Evolutionary conservation across 23 tunicate species (phyloP).

Genomic region (Styela clava): DNA sequence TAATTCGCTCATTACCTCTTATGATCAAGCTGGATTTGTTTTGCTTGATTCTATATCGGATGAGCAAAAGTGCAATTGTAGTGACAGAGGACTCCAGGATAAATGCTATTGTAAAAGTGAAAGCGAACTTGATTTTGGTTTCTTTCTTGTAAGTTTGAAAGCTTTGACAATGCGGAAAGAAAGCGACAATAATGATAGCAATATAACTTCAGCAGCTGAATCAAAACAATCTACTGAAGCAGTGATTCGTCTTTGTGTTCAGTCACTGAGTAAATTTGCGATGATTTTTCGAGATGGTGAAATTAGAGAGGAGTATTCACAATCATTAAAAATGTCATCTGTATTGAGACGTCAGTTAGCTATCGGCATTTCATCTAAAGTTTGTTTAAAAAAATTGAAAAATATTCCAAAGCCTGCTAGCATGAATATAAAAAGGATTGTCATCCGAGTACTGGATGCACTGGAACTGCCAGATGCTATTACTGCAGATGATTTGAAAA

Average conservation of each 20-base stretch:
- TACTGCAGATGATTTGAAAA: neutral
- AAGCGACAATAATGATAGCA: neutral
- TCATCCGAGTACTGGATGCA: slow-evolving; percentile 1
- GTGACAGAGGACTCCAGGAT: neutral
- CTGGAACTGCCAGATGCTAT: neutral
- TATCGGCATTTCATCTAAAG: slow-evolving; percentile 63
- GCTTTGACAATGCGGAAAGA: neutral
- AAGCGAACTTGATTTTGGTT: neutral
- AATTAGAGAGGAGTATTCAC: neutral
- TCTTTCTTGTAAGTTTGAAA: neutral
- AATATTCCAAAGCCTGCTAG: slow-evolving; percentile 6
- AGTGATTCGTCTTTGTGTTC: slow-evolving; percentile 77
- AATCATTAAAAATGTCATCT: slow-evolving; percentile 43
- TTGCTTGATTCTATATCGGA: neutral
- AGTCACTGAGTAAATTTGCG: slow-evolving; percentile 54
- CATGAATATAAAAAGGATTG: neutral
- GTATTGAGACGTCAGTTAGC: slow-evolving; percentile 58
- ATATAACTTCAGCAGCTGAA: neutral
- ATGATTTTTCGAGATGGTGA: slow-evolving; percentile 19
- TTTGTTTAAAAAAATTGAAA: slow-evolving; percentile 36
- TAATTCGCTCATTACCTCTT: neutral
- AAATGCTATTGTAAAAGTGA: neutral
- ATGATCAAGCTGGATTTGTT: slow-evolving; percentile 14
- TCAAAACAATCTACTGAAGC: neutral
- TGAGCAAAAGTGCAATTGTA: neutral